Evolutionary conservation across 2,113 vertebrate species (phyloP).

Genomic region (Oostethus manadensis): DNA sequence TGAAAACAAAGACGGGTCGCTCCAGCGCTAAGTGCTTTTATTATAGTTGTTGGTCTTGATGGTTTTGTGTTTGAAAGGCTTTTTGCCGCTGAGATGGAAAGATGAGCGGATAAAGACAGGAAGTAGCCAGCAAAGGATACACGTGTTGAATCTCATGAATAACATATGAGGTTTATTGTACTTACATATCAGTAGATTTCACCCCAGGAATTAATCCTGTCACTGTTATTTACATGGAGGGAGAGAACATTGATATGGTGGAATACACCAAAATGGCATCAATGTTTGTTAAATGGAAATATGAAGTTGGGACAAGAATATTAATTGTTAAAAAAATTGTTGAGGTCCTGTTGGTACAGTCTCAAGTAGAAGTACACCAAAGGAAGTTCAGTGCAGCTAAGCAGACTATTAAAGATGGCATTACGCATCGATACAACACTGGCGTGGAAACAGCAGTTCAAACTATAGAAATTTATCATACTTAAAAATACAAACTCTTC

Average conservation of each 20-base stretch:
- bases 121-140: conserved; percentile 44
- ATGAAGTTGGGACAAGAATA: no score
- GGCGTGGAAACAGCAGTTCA: no score
- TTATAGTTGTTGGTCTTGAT: conserved; percentile 44
- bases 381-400: no score
- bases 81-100: conserved; percentile 67
- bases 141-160: conserved; percentile 66
- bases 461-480: no score
- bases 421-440: no score
- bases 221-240: neutral
- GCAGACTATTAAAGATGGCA: no score
- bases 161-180: conserved; percentile 56
- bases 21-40: conserved; percentile 60
- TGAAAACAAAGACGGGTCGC: conserved; percentile 50
- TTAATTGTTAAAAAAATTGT: no score
- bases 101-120: conserved; percentile 47
- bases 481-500: no score
- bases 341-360: no score
- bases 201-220: conserved; percentile 6
- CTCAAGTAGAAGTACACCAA: no score
- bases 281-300: no score
- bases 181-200: conserved; percentile 46
- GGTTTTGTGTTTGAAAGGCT: conserved; percentile 61
- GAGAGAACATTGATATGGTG: neutral
- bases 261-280: neutral